Evolutionary conservation across 2,888 invertebrate species (phyloP), one percentile per base, ranked within the genome.

Genomic region (Octodonta nipae): DNA sequence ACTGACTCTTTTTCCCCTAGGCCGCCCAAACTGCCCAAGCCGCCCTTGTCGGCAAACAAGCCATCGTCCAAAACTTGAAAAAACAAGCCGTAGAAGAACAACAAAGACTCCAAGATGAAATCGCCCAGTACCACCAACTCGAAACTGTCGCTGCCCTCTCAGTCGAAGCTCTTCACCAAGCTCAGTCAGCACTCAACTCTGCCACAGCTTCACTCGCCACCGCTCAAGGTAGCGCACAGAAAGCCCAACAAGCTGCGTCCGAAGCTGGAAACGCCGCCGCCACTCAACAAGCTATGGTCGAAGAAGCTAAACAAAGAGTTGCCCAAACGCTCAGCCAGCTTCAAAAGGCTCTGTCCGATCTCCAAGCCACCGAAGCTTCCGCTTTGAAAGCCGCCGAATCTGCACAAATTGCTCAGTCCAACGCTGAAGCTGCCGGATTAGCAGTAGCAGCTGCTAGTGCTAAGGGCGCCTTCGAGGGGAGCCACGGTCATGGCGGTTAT

Each of bases 371-470:
- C 0, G 75, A 76, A 50, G 55, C 68, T 1, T 76, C 78, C 3
- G 74, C 79, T 1, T 63, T 71, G 33, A 76, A 76, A 48, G 76
- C 75, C 15, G 64, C 66, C 60, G 67, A 70, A 34, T 65, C 74
- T 1, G 80, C 77, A 0, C 75, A 76, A 45, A 69, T 72, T 38
- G 79, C 79, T 0, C 79, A 78, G 45, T 73, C 73, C 25, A 78
- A 78, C 53, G 78, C 79, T 1, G 76, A 75, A 0, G 73, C 73
- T 15, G 80, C 46, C 8, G 46, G 44, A 6, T 39, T 42, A 4
- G 44, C 44, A 6, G 45, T 47, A 2, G 45, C 42, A 12, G 43
- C 42, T 10, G 47, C 45, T 17, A 44, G 45, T 17, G 42, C 44
- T 3, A 39, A 39, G 13, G 24, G 32, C n/a, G n/a, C n/a, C n/a